phyloP scores from a whole-genome alignment of 1,140 invertebrate genomes.

The Cotesia typhae region DNA sequence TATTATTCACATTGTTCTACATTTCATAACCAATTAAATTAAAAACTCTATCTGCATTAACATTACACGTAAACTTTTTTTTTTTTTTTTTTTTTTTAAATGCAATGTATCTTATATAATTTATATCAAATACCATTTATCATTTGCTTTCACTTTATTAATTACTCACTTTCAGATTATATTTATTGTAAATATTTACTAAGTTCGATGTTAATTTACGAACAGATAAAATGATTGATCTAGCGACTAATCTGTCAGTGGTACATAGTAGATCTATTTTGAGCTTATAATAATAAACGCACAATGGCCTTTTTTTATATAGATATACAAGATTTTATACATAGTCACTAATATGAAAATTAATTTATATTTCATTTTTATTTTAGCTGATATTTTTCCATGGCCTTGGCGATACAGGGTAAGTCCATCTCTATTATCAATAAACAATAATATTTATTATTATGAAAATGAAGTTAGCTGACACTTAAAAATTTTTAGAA shows the following conservation, averaged over 20 bases:
- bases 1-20: constrained; percentile 42
- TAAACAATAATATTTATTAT: neutral
- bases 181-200: neutral
- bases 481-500: no score
- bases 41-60: constrained; percentile 28
- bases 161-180: neutral
- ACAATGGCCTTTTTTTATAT: neutral
- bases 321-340: no score
- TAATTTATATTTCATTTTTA: constrained; percentile 32
- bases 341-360: neutral
- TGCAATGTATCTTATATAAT: constrained; percentile 35
- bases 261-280: neutral
- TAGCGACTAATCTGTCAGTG: no score
- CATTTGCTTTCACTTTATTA: neutral
- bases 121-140: neutral
- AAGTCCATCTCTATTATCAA: constrained; percentile 39
- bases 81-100: neutral
- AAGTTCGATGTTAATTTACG: no score
- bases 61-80: neutral
- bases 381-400: constrained; percentile 69
- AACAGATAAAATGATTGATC: no score
- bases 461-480: no score
- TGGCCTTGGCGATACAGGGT: constrained; percentile 69
- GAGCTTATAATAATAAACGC: neutral
- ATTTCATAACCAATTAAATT: constrained; percentile 33